Percentiles rank a stretch among this genome's conserved stretches.
Evolutionary conservation across 2,888 invertebrate genomes (phyloP).

Genomic region (Amphipoea oculea): DNA sequence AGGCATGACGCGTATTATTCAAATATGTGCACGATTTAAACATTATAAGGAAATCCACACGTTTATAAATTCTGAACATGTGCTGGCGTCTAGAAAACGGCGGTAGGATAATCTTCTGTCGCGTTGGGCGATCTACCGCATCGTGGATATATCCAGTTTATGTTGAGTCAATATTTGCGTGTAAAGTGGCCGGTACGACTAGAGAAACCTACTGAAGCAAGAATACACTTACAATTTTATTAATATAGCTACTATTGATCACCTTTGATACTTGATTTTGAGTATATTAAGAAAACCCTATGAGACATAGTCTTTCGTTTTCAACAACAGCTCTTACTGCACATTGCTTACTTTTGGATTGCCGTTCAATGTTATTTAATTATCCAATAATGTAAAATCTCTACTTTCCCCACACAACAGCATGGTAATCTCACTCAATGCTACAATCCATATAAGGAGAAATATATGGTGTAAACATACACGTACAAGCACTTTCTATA

Average conservation of each 20-base stretch:
- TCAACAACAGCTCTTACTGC: neutral
- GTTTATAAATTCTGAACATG: slow-evolving; percentile 57
- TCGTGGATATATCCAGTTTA: neutral
- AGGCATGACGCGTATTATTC: slow-evolving; percentile 49
- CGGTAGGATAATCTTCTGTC: slow-evolving; percentile 46
- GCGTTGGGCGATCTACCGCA: slow-evolving; percentile 42
- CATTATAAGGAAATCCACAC: slow-evolving; percentile 57
- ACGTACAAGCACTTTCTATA: slow-evolving; percentile 51
- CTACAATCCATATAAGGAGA: slow-evolving; percentile 40
- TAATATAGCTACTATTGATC: neutral
- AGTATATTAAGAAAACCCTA: neutral
- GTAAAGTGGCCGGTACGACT: neutral
- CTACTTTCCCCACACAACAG: slow-evolving; percentile 22
- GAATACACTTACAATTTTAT: neutral
- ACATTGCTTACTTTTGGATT: neutral
- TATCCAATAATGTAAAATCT: slow-evolving; percentile 7
- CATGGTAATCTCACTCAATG: slow-evolving; percentile 33
- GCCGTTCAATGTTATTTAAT: neutral
- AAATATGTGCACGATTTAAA: slow-evolving; percentile 56
- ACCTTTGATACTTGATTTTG: neutral
- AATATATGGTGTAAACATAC: slow-evolving; percentile 47
- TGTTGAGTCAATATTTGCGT: neutral
- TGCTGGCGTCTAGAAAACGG: slow-evolving; percentile 54
- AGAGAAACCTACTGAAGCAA: neutral
- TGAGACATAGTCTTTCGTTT: too few relatives aligned